Evolutionary conservation across 2,797 vertebrate species (phyloP).

Genomic region (Tokudaia tokunoshimensis): DNA sequence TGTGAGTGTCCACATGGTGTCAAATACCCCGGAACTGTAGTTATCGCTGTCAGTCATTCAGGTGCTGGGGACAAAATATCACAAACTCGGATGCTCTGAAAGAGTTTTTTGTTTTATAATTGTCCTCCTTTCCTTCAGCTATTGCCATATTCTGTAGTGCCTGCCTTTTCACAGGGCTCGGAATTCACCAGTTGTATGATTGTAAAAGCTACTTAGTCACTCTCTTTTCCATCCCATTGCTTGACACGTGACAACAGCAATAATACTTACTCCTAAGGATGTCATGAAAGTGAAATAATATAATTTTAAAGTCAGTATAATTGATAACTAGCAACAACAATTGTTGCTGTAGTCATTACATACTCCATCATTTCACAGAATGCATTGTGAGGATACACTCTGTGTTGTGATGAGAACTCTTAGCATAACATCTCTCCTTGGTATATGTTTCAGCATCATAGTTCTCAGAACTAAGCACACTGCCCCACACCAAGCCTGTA

Average conservation of each 20-base stretch:
- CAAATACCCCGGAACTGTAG: not conserved
- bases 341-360: not conserved
- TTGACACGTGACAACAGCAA: not conserved
- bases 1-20: not conserved
- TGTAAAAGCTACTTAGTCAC: not conserved
- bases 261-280: not conserved
- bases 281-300: not conserved
- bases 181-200: not conserved
- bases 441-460: not conserved
- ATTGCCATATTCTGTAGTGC: not conserved
- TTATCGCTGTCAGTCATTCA: too few relatives aligned
- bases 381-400: not conserved
- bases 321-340: not conserved
- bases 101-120: not conserved
- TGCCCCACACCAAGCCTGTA: not conserved
- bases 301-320: not conserved
- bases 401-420: conserved; percentile 15
- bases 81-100: not conserved
- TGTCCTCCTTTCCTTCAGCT: not conserved
- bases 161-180: not conserved
- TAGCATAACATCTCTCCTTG: not conserved
- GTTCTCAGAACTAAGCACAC: not conserved
- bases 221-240: not conserved
- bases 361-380: not conserved
- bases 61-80: not conserved